These are phyloP conservation scores for Siphamia tubifer DNA, from an alignment of 2,113 vertebrate genomes.

Conservation along the genomic window DNA sequence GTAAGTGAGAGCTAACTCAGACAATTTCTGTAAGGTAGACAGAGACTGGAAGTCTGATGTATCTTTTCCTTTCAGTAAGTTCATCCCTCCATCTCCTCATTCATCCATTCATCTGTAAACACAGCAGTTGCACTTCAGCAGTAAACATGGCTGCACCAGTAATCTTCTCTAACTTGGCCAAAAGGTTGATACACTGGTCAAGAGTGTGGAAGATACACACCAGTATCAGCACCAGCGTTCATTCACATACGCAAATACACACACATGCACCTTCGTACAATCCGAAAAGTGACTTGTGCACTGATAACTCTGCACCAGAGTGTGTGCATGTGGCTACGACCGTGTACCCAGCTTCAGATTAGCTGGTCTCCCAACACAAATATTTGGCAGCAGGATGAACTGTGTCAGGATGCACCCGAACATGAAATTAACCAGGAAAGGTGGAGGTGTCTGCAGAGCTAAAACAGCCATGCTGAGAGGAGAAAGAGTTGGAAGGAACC, in stretches of 20 bases:
- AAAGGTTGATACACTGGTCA: conserved; percentile 27
- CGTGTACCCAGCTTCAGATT: conserved; percentile 63
- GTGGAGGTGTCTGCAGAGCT: conserved; percentile 48
- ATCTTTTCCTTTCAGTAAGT: neutral
- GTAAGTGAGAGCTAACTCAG: conserved; percentile 7
- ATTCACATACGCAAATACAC: conserved; percentile 28
- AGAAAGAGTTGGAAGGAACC: neutral
- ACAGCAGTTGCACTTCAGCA: conserved; percentile 31
- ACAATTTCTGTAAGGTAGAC: neutral
- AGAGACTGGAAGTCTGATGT: neutral
- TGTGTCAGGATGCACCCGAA: conserved; percentile 76
- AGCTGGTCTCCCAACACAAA: conserved; percentile 74
- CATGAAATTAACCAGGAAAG: conserved; percentile 80
- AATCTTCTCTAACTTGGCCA: conserved; percentile 49
- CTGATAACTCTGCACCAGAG: neutral
- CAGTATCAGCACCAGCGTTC: conserved; percentile 19
- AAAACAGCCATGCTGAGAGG: conserved; percentile 31
- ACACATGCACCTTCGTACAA: neutral
- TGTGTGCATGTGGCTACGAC: conserved; percentile 15
- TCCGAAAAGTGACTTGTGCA: conserved; percentile 1
- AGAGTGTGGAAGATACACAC: conserved; percentile 16
- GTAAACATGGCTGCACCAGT: conserved; percentile 31
- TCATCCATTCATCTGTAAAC: conserved; percentile 28
- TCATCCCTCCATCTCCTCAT: neutral
- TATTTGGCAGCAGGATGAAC: conserved; percentile 80